Base-by-base conservation (phyloP, 2,888 invertebrate genomes). In the Drosophila glabriapex region DNA sequence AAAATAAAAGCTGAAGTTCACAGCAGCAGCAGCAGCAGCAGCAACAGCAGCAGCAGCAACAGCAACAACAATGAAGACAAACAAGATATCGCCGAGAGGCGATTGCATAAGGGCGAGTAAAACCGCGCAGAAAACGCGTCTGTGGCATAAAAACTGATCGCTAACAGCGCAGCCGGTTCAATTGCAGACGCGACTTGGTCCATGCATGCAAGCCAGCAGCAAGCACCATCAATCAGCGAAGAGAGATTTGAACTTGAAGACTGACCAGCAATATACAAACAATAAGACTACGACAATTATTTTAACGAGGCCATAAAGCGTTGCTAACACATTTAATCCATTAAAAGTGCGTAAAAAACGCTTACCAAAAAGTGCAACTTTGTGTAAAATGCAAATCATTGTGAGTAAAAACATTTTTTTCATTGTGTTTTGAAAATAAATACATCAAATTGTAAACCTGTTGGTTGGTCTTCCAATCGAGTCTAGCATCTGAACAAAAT, bases 71-170 rank as follows among this genome's bases (percentile, higher is more conserved):
- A 75, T 62, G 69, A 41, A 64, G 60, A 54, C 66, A 82, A 86
- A 78, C 85, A 62, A 79, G 73, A 85, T 72, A 62, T 67, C 69
- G 62, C 56, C 61, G 49, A 68, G 69, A 62, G 73, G 55, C 72
- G 74, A 90, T 86, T 89, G 86, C 91, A 91, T 90, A 91, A 91
- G 89, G 85, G 89, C 76, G 46, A 73, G 52, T 55, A 63, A 52
- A 68, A 78, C 28, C 68, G 54, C 68, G 33, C 37, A 67, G 31
- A 79, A 78, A 82, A 70, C 59, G 67, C 67, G 67, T 61, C 76
- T 62, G 50, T 1, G 64, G 73, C 79, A 91, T 85, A 91, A 83
- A 91, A 83, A 82, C 61, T 70, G 66, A 69, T 82, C 56, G 70
- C 65, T 67, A 22, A 50, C 5, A 78, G 54, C 56, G 78, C 79